Evolutionary conservation across 2,888 invertebrate genomes (phyloP), one percentile per base, ranked within the genome.

Genomic region (Acrocyrtus sp.): DNA sequence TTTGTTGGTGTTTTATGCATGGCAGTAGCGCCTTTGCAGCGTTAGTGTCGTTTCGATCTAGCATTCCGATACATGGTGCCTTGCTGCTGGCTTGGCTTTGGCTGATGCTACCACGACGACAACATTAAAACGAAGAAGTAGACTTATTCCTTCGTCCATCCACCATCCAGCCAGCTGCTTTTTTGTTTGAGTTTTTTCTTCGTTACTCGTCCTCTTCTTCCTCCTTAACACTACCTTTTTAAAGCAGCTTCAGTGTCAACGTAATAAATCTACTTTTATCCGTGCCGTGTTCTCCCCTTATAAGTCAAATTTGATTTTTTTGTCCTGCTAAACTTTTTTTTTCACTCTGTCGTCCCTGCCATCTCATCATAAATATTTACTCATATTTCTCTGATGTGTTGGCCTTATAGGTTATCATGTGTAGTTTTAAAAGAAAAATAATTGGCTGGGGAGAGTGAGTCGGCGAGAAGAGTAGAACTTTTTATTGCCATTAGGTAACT

Each of bases 141-240:
- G 8, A 15, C n/a, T 6, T 12, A 17, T 17, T 47, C 10, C 47
- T 47, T n/a, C n/a, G 6, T 19, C 19, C 10, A 8, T 50, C n/a
- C 50, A 39, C 39, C 39, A 39, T 15, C 15, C 15, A 10, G 15
- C 8, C 15, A 39, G n/a, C n/a, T n/a, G n/a, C n/a, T n/a, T 39
- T 39, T 39, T 8, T 10, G 53, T 29, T 53, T 58, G 29, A n/a
- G 29, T 24, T 61, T 58, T 58, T 57, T 60, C 15, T 29, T 57
- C 57, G 24, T 17, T 27, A 54, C 26, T 17, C 27, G 19, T 10
- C 17, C 15, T 41, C 10, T 39, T 48, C 47, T 50, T 47, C 62
- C 51, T 62, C 62, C 62, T 62, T 62, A n/a, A n/a, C n/a, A 62
- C 62, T 51, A 50, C 51, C 51, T 50, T 62, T 50, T 29, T 50